Percentiles rank a stretch among this genome's conserved stretches.
phyloP scores from a whole-genome alignment of 2,797 vertebrate species.

The Scarus forsteni region DNA sequence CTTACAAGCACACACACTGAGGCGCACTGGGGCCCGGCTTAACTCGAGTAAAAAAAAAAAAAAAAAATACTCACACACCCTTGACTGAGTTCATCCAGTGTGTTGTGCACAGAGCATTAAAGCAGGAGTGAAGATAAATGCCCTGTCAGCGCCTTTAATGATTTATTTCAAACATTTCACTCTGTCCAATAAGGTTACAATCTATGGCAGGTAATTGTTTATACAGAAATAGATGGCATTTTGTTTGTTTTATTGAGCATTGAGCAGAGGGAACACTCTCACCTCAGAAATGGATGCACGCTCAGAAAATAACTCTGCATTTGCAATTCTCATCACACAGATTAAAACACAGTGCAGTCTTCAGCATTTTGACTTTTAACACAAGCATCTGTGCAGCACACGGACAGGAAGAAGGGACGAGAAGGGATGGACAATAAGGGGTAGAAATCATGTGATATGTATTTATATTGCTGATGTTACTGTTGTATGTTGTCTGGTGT shows the following conservation, averaged over 20 bases:
- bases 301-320: slow-evolving; percentile 49
- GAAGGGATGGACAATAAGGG: too few species aligned
- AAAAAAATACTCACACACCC: slow-evolving; percentile 51
- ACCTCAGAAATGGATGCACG: slow-evolving; percentile 68
- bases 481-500: too few species aligned
- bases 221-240: slow-evolving; percentile 74
- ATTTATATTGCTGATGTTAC: too few species aligned
- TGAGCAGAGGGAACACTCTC: slow-evolving; percentile 69
- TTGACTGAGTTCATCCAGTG: slow-evolving; percentile 80
- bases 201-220: slow-evolving; percentile 84
- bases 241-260: slow-evolving; percentile 81
- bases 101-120: slow-evolving; percentile 80
- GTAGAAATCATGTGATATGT: too few species aligned
- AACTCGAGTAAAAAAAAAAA: slow-evolving; percentile 35
- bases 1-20: slow-evolving; percentile 81
- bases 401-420: too few species aligned
- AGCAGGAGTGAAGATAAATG: slow-evolving; percentile 85
- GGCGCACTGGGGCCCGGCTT: slow-evolving; percentile 60
- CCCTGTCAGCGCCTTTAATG: slow-evolving; percentile 84
- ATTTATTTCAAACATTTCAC: slow-evolving; percentile 86
- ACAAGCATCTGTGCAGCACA: slow-evolving; percentile 3
- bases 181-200: slow-evolving; percentile 81
- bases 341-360: slow-evolving; percentile 18
- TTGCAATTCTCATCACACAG: slow-evolving; percentile 38
- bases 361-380: slow-evolving; percentile 13